Conservation (phyloP, 2,888 invertebrate genomes). For the Leuctra nigra region DNA sequence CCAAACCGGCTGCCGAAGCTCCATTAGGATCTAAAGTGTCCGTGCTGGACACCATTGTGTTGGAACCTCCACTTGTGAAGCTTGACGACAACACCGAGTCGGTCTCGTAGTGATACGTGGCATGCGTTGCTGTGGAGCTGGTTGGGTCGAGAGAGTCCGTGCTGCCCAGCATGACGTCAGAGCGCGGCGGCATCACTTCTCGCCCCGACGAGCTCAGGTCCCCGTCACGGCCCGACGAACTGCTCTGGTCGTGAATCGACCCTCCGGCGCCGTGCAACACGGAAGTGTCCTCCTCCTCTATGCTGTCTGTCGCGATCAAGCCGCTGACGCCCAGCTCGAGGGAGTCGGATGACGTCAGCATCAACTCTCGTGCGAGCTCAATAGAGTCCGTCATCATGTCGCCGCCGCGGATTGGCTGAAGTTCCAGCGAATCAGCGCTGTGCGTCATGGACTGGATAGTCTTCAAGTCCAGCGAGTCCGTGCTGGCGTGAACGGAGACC, state of each 20-base stretch:
- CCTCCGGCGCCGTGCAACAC: conserved; percentile 33
- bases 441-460: conserved; percentile 37
- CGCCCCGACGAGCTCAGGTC: conserved; percentile 43
- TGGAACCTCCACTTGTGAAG: conserved; percentile 75
- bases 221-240: conserved; percentile 43
- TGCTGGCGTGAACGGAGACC: conserved; percentile 50
- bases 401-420: conserved; percentile 36
- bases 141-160: conserved; percentile 70
- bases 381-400: conserved; percentile 51
- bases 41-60: conserved; percentile 74
- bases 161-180: conserved; percentile 51
- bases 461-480: conserved; percentile 60
- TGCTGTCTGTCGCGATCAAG: conserved; percentile 40
- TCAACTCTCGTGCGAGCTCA: conserved; percentile 40
- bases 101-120: conserved; percentile 76
- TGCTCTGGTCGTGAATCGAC: conserved; percentile 40
- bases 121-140: conserved; percentile 73
- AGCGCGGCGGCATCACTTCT: conserved; percentile 37
- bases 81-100: conserved; percentile 83
- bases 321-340: conserved; percentile 40
- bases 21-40: conserved; percentile 59
- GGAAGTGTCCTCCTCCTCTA: conserved; percentile 43
- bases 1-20: conserved; percentile 46
- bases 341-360: conserved; percentile 46
- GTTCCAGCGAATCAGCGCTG: conserved; percentile 45